Percentiles rank a stretch among this genome's conserved stretches.
Conservation (phyloP, 2,113 vertebrate genomes). For the Bufo gargarizans region DNA sequence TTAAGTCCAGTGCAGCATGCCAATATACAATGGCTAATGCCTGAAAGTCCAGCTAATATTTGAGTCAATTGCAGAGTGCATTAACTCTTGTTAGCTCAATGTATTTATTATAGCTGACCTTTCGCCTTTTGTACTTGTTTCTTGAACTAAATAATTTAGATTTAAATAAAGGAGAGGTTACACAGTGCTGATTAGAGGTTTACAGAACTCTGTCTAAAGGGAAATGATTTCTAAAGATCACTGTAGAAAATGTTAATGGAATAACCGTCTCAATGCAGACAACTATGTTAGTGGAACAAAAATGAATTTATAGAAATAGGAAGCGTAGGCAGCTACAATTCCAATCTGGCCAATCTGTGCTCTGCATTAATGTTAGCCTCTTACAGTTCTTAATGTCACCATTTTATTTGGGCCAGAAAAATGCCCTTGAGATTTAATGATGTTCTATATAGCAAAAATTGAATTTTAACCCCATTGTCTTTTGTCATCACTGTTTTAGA, state of each 20-base stretch:
- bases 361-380: conserved; percentile 17
- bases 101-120: conserved; percentile 3
- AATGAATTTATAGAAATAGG: neutral
- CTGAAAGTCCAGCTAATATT: neutral
- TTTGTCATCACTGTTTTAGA: too few species aligned
- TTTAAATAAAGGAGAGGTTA: conserved; percentile 40
- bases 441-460: neutral
- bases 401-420: conserved; percentile 26
- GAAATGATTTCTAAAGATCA: conserved; percentile 27
- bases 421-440: conserved; percentile 35
- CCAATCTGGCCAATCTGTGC: neutral
- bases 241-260: conserved; percentile 15
- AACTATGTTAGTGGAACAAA: conserved; percentile 27
- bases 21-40: conserved; percentile 4
- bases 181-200: neutral
- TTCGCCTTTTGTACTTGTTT: conserved; percentile 18
- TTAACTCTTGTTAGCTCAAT: conserved; percentile 23
- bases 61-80: neutral
- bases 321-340: conserved; percentile 2
- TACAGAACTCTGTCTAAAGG: neutral
- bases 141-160: conserved; percentile 22
- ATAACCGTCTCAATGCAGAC: conserved; percentile 18
- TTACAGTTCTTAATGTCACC: conserved; percentile 15
- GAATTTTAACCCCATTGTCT: too few species aligned
- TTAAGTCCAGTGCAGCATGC: neutral